A percentile compares a stretch with the other conserved stretches of the same genome.
Evolutionary conservation across 92 coral and sea anemone species (phyloP).

Genomic region (Palythoa heliodiscus): DNA sequence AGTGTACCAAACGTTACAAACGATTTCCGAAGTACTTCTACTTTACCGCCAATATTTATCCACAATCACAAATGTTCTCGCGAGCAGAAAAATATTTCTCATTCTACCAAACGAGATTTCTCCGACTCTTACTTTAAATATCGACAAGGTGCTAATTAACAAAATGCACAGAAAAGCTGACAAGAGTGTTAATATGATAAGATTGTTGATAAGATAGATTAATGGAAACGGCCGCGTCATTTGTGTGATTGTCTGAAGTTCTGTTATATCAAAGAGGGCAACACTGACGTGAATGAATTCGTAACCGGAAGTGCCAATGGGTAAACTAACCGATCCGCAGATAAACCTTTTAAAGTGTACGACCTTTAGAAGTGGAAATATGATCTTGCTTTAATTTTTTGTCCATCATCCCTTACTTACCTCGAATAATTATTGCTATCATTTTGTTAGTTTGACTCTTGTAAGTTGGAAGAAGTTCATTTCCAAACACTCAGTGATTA

Average conservation of each 20-base stretch:
- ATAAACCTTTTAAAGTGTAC: conserved; percentile 34
- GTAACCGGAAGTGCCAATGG: conserved; percentile 38
- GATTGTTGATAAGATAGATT: conserved; percentile 36
- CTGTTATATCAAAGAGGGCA: conserved; percentile 11
- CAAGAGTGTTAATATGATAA: conserved; percentile 35
- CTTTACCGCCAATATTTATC: neutral
- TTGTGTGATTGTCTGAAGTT: conserved; percentile 11
- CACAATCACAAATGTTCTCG: neutral
- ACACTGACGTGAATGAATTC: conserved; percentile 42
- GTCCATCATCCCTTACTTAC: conserved; percentile 21
- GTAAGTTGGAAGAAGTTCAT: neutral
- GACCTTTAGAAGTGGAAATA: conserved; percentile 13
- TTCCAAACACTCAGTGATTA: neutral
- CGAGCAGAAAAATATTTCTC: neutral
- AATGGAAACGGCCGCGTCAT: conserved; percentile 21
- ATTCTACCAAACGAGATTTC: neutral
- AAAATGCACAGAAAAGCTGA: conserved; percentile 13
- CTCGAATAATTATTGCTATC: neutral
- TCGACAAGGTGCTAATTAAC: conserved; percentile 30
- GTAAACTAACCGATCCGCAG: conserved; percentile 11
- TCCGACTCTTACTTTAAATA: neutral
- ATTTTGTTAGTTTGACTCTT: neutral
- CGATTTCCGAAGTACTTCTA: neutral
- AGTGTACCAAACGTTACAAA: neutral
- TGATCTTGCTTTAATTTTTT: conserved; percentile 30